Base-by-base conservation (phyloP, 2,113 vertebrate species). In the Piaya cayana region DNA sequence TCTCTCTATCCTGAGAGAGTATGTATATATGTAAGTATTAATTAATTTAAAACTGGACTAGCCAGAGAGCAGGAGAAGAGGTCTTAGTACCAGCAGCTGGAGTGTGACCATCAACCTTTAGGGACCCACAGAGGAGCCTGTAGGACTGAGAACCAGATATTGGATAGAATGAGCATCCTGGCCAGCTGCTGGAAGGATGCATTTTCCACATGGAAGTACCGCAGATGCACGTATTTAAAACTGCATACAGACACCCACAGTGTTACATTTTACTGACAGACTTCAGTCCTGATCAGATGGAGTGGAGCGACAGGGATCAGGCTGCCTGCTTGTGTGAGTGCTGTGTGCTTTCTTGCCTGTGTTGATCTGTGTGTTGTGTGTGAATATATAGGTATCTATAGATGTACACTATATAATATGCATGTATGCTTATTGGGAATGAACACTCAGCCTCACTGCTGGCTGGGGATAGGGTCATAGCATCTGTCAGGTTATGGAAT, bases 371-470 rank as follows among this genome's bases (percentile, higher is more conserved):
- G 9, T 56, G 59, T 43, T 58, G 3, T 58, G 34, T 74, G 55
- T 29, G 25, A 30, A 42, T n/a, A 34, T 0, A 3, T 18, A 29
- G 43, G 2, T 11, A 10, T 37, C 22, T 67, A 8, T 67, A 2
- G 17, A 14, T 2, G 1, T 49, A 55, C 0, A 0, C 30, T 58
- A 20, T 34, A 17, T 21, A 43, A 43, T 16, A 8, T 5, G 9
- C 16, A 34, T 18, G 29, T 19, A 14, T 88, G 19, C n/a, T 64
- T 62, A 37, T 11, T 69, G 59, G 34, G 68, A 72, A 34, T 34
- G 63, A 74, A 74, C 80, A 36, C 60, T 81, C 27, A 49, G 7
- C 53, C 50, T 91, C 1, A 1, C 27, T 76, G 6, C 22, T 70
- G 36, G 8, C 63, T 86, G 55, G 42, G 77, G 36, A 86, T 34